Evolutionary conservation across 2,888 invertebrate species (phyloP).

Genomic region (Matsumyia berberina): DNA sequence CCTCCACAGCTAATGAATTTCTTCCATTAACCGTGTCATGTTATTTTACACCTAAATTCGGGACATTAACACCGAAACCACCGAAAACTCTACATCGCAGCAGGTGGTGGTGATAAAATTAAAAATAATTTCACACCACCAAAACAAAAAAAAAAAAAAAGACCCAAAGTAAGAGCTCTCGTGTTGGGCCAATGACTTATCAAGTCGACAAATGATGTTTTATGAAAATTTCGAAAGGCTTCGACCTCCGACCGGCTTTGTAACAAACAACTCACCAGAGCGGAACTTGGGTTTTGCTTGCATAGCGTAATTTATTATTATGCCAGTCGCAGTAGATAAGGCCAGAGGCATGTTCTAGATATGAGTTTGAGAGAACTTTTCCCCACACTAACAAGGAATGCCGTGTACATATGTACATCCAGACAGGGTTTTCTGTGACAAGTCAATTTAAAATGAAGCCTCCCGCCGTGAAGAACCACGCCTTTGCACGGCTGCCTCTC

Average conservation of each 20-base stretch:
- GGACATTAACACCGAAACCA: slow-evolving; percentile 51
- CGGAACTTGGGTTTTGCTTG: slow-evolving; percentile 73
- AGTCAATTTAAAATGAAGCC: slow-evolving; percentile 75
- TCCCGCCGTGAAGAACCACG: slow-evolving; percentile 71
- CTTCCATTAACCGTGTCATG: slow-evolving; percentile 26
- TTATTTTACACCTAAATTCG: slow-evolving; percentile 45
- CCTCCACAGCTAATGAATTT: slow-evolving; percentile 12
- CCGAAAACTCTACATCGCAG: slow-evolving; percentile 30
- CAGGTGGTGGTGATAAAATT: slow-evolving; percentile 68
- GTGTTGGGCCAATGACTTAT: slow-evolving; percentile 67
- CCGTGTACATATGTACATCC: slow-evolving; percentile 6
- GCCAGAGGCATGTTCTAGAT: slow-evolving; percentile 67
- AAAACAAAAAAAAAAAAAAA: slow-evolving; percentile 28
- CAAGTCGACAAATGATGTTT: slow-evolving; percentile 73
- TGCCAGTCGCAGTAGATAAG: slow-evolving; percentile 69
- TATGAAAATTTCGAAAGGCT: slow-evolving; percentile 72
- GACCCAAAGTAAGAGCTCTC: slow-evolving; percentile 19
- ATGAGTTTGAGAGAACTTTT: slow-evolving; percentile 60
- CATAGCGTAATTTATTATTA: slow-evolving; percentile 71
- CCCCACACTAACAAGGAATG: slow-evolving; percentile 24
- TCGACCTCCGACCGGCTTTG: slow-evolving; percentile 39
- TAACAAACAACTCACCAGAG: slow-evolving; percentile 58
- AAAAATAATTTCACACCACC: slow-evolving; percentile 72
- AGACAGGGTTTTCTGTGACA: slow-evolving; percentile 67
- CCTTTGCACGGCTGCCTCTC: slow-evolving; percentile 37